These are phyloP conservation scores for Schizothorax lantsangensis DNA, from an alignment of 2,797 vertebrate species.

Conservation along the genomic window DNA sequence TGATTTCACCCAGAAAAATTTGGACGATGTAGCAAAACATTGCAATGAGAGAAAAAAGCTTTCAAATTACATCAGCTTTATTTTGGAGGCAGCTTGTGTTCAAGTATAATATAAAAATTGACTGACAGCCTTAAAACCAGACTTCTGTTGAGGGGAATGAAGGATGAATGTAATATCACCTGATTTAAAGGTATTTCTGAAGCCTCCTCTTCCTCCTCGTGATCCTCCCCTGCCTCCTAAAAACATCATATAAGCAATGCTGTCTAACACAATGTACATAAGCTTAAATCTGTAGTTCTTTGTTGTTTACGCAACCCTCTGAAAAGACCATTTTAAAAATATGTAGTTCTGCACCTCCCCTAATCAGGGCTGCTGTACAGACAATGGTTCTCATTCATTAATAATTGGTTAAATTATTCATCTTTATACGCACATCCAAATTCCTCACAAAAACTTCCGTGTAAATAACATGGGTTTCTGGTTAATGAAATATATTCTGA, in stretches of 20 bases:
- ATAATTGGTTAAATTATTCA: neutral
- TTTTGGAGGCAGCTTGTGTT: neutral
- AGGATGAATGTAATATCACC: conserved; percentile 20
- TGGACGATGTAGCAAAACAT: neutral
- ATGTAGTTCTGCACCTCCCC: neutral
- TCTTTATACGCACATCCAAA: neutral
- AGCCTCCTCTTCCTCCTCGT: conserved; percentile 50
- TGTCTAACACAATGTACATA: neutral
- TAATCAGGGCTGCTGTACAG: neutral
- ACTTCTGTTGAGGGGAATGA: neutral
- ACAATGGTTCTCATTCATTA: too few species aligned
- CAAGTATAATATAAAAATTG: neutral
- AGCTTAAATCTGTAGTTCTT: neutral
- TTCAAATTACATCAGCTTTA: neutral
- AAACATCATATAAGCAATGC: neutral
- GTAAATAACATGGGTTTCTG: too few species aligned
- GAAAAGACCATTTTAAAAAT: too few species aligned
- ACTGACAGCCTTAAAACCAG: neutral
- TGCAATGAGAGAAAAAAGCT: neutral
- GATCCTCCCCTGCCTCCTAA: conserved; percentile 33
- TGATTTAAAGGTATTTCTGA: conserved; percentile 36
- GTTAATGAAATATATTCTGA: too few species aligned
- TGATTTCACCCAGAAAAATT: neutral
- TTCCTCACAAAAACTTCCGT: too few species aligned
- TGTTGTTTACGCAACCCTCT: too few species aligned